Evolutionary conservation across 2,888 invertebrate genomes (phyloP), one percentile per base, ranked within the genome.

Genomic region (Hyposoter dolosus): DNA sequence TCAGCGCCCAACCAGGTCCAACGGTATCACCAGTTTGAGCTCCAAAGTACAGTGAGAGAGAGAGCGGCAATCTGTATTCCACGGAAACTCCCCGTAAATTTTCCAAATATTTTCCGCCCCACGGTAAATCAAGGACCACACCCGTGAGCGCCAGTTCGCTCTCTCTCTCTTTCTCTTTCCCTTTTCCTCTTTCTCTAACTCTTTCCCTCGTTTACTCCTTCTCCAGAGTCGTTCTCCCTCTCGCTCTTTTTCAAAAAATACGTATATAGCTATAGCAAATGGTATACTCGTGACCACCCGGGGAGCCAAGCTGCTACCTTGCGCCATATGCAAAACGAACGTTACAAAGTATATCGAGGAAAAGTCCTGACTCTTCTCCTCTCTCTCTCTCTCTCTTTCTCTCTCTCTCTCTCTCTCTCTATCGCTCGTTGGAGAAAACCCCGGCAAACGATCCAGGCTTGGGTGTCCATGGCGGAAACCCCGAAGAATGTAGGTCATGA

Each of bases 21-120:
- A 28, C 56, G 12, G 53, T 72, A 81, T 66, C 50, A 74, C 80
- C 69, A 56, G 85, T 68, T 77, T 47, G 19, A 82, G 79, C 63
- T 65, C 63, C 17, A 32, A 19, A 72, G 66, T 56, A 76, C 28
- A 80, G 65, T 23, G 77, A 78, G 86, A 86, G 77, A 78, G 86
- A 86, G 43, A 19, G 72, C 76, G 78, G 82, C 88, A 83, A 87
- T 86, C 87, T 85, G 87, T 88, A 88, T 88, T 87, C 87, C 82
- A 85, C 79, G 85, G 87, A 82, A 89, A 89, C 86, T 79, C 85
- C 85, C 90, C 90, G 92, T 93, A 92, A 93, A 92, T 93, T 93
- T 92, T 91, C 90, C 86, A 89, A 93, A 93, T 92, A 92, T 93
- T 91, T 92, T 91, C 90, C 91, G 88, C 88, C 89, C 89, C 85